These are phyloP conservation scores for Tachyglossus aculeatus DNA, from an alignment of 2,797 vertebrate genomes.

Conservation along the genomic window DNA sequence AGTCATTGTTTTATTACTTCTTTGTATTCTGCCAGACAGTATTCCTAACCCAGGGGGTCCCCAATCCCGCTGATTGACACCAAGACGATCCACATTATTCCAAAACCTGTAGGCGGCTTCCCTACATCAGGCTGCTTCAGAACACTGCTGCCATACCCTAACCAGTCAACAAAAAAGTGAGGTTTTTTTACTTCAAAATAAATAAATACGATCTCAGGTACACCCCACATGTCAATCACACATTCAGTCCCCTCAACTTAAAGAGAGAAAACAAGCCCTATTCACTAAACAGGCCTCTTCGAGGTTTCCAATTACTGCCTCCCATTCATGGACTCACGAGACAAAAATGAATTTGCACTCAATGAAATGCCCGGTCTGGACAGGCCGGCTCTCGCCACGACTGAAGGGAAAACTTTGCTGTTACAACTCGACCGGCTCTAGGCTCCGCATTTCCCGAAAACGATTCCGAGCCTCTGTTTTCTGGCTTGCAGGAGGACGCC, in stretches of 20 bases:
- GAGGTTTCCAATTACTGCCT: conserved; percentile 34
- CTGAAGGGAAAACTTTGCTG: neutral
- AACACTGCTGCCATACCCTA: no score
- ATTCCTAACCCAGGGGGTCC: no score
- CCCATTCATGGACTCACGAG: conserved; percentile 16
- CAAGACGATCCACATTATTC: no score
- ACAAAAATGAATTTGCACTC: neutral
- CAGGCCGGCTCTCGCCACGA: neutral
- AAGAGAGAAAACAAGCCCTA: conserved; percentile 22
- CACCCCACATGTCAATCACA: conserved; percentile 18
- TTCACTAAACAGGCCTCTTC: conserved; percentile 30
- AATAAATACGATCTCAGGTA: conserved; percentile 29
- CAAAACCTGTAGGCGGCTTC: no score
- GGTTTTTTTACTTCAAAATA: no score
- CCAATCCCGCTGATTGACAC: no score
- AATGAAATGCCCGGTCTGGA: conserved; percentile 12
- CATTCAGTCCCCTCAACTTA: conserved; percentile 26
- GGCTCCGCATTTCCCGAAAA: conserved; percentile 13
- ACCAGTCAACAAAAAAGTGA: no score
- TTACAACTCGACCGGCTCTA: conserved; percentile 24
- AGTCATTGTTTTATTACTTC: no score
- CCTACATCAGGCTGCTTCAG: no score
- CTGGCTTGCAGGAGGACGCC: conserved; percentile 5
- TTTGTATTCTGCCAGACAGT: no score
- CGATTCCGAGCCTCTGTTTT: conserved; percentile 21